Conservation (phyloP, 64 coral and sea anemone species). For the Dendrophyllia cribrosa region DNA sequence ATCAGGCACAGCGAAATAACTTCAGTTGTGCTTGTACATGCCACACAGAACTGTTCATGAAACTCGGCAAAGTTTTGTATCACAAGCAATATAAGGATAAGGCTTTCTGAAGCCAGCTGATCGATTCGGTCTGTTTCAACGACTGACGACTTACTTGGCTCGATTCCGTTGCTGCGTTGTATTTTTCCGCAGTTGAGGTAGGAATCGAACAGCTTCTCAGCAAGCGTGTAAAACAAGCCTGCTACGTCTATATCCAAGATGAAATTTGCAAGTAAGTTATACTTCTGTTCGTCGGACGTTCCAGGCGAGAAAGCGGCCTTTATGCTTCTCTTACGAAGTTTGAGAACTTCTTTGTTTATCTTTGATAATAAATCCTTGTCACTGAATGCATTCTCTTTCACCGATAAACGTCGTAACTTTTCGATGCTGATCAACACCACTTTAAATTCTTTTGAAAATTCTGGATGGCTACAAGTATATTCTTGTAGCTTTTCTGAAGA, state of each 20-base stretch:
- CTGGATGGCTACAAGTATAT: background rate
- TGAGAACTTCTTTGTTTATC: constrained; percentile 31
- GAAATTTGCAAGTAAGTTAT: constrained; percentile 26
- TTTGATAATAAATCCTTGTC: background rate
- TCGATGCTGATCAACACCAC: background rate
- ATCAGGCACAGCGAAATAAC: constrained; percentile 7
- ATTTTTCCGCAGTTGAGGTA: background rate
- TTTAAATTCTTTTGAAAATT: background rate
- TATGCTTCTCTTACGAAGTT: constrained; percentile 19
- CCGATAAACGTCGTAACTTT: constrained; percentile 3
- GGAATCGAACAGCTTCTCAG: background rate
- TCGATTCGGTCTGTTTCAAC: constrained; percentile 16
- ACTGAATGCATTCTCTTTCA: background rate
- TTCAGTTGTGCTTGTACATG: constrained; percentile 8
- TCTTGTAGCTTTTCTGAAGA: constrained; percentile 20
- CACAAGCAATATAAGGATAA: constrained; percentile 21
- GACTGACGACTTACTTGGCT: background rate
- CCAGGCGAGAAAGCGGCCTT: constrained; percentile 36
- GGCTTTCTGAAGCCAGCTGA: background rate
- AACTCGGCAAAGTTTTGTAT: constrained; percentile 39
- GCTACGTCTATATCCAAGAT: background rate
- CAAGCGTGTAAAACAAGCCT: background rate
- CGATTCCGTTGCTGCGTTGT: background rate
- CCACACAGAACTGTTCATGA: constrained; percentile 26
- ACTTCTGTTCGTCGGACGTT: constrained; percentile 24